These are phyloP conservation scores for Holothuria leucospilota DNA, from an alignment of 53 echinoderm and acorn worm genomes.

Conservation along the genomic window DNA sequence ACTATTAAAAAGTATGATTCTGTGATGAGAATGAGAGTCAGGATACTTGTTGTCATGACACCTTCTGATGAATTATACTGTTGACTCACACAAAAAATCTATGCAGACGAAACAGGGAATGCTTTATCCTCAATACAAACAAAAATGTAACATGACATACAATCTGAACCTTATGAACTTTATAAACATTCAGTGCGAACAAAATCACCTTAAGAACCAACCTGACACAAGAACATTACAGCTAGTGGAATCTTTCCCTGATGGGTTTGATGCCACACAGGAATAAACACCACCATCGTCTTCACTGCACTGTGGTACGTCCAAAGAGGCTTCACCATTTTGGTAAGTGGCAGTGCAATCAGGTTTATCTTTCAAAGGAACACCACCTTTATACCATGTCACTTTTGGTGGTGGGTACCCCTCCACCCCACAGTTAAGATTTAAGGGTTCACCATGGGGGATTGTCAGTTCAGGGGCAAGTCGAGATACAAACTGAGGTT, in stretches of 20 bases:
- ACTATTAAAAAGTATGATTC: too few relatives aligned
- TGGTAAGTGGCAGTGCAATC: constrained; percentile 32
- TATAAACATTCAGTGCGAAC: too few relatives aligned
- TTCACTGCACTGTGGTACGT: constrained; percentile 21
- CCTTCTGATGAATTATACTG: too few relatives aligned
- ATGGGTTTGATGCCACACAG: constrained; percentile 78
- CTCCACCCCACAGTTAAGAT: constrained; percentile 67
- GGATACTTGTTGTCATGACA: too few relatives aligned
- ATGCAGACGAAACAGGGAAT: too few relatives aligned
- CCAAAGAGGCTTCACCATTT: constrained; percentile 46
- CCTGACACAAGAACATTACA: constrained; percentile 79
- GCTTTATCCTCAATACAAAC: too few relatives aligned
- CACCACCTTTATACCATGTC: constrained; percentile 76
- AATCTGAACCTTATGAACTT: too few relatives aligned
- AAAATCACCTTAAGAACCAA: constrained; percentile 16
- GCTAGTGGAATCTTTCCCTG: constrained; percentile 74
- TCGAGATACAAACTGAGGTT: constrained; percentile 27
- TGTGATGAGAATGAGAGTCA: too few relatives aligned
- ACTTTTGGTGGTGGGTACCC: constrained; percentile 72
- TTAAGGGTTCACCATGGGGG: constrained; percentile 63
- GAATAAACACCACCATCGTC: constrained; percentile 79
- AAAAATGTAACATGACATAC: too few relatives aligned
- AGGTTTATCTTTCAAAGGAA: constrained; percentile 31
- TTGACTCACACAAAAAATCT: too few relatives aligned
- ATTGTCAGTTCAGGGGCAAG: constrained; percentile 47